Percentiles rank a stretch among this genome's conserved stretches.
Conservation (phyloP, 2,113 vertebrate species). For the Neotoma lepida region DNA sequence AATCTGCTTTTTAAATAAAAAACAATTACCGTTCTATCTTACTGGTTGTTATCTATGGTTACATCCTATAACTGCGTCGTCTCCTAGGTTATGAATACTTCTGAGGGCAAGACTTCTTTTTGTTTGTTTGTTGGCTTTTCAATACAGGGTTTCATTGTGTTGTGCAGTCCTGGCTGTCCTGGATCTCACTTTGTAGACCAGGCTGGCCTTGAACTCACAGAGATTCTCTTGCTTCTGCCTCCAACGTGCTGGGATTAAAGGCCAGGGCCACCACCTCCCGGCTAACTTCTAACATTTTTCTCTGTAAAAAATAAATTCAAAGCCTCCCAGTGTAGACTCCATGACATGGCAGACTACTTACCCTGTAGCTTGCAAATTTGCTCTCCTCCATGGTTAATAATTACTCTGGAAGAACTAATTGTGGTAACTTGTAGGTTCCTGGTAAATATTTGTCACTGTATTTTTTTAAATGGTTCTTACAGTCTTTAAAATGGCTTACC, state of each 20-base stretch:
- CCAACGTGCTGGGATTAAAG: not conserved
- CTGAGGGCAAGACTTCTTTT: not conserved
- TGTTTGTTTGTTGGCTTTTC: not conserved
- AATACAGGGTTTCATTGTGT: not conserved
- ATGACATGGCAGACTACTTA: not conserved
- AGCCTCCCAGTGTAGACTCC: not conserved
- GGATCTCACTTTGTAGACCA: not conserved
- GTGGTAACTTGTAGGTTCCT: not conserved
- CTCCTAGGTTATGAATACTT: slow-evolving; percentile 11
- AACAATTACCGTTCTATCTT: not conserved
- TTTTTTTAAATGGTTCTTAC: slow-evolving; percentile 17
- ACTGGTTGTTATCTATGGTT: not conserved
- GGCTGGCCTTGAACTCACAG: not conserved
- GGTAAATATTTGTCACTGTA: not conserved
- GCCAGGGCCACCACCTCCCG: not conserved
- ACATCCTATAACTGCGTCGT: not conserved
- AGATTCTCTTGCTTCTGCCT: not conserved
- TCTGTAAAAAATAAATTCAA: slow-evolving; percentile 17
- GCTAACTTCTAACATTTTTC: slow-evolving; percentile 32
- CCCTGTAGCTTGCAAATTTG: not conserved
- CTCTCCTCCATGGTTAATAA: not conserved
- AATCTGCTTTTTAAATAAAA: slow-evolving; percentile 21
- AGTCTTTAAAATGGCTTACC: slow-evolving; percentile 19
- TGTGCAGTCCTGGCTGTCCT: not conserved
- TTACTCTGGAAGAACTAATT: slow-evolving; percentile 25